Evolutionary conservation across 1,140 invertebrate genomes (phyloP), one percentile per base, ranked within the genome.

Genomic region (Zaprionus kolodkinae): DNA sequence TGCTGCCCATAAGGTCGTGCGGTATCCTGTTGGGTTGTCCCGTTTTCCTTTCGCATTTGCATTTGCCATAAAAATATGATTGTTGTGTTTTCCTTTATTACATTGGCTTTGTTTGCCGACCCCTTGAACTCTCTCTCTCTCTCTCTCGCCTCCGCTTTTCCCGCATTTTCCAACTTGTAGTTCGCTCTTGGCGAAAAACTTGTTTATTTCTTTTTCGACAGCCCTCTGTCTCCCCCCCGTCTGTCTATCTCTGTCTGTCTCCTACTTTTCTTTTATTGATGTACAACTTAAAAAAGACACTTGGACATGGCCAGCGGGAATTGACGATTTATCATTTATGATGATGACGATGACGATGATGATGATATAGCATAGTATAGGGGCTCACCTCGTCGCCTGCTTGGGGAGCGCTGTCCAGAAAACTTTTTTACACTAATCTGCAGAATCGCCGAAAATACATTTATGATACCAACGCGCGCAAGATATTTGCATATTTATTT

Each of bases 51-150:
- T 72, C 75, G 64, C 81, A 85, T 85, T 85, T 80, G 71, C 78
- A 78, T 80, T 80, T 80, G 65, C 82, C 81, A 81, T 85, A 85
- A 81, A 85, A 85, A 85, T 85, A 85, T 85, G 78, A 85, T 85
- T 81, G 82, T 85, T 81, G 75, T 85, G 71, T 81, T 85, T 78
- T 72, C 78, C 78, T 78, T 78, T 76, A 75, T 76, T 78, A 84
- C 73, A 77, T 81, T 75, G 79, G 62, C 76, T 76, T 75, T 74
- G 63, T 60, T 73, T 68, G 67, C 54, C 54, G 57, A 43, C 55
- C 64, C 60, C 65, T 40, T 74, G 55, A 15, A 61, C 55, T 55
- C 48, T 33, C 17, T 10, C n/a, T n/a, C 9, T 9, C 30, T 6
- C 30, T 33, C 30, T 7, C 30, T 7, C 30, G 1, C 7, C 30